A percentile compares a stretch with the other conserved stretches of the same genome.
These are phyloP conservation scores for Microplitis mediator DNA, from an alignment of 1,140 invertebrate genomes.

Conservation along the genomic window DNA sequence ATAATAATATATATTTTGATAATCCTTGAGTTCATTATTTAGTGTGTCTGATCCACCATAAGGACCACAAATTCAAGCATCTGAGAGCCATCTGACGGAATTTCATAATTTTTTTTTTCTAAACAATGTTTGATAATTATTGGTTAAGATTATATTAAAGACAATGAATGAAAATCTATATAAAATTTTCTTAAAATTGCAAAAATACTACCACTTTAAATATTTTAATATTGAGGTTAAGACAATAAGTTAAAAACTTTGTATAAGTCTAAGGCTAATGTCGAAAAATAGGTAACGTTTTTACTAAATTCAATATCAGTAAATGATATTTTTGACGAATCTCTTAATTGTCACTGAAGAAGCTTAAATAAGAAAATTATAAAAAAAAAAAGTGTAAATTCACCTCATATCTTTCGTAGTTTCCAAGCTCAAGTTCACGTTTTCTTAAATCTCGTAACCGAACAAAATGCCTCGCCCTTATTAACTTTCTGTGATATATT, in stretches of 20 bases:
- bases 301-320: neutral
- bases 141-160: no score
- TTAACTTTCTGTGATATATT: slow-evolving; percentile 75
- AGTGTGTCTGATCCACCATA: no score
- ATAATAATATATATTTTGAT: no score
- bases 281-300: neutral
- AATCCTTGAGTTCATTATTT: no score
- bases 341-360: neutral
- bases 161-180: no score
- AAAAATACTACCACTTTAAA: no score
- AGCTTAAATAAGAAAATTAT: neutral
- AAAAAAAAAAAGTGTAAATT: slow-evolving; percentile 19
- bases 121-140: no score
- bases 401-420: slow-evolving; percentile 64
- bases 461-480: slow-evolving; percentile 76
- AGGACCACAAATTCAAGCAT: no score
- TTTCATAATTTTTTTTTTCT: no score
- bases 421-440: slow-evolving; percentile 55
- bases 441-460: slow-evolving; percentile 72
- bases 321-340: neutral
- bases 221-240: no score
- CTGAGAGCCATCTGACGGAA: no score
- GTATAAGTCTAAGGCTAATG: neutral
- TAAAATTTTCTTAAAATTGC: no score
- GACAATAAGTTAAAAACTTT: neutral